These are phyloP conservation scores for Clarias magur DNA, from an alignment of 2,113 vertebrate species.

Conservation along the genomic window DNA sequence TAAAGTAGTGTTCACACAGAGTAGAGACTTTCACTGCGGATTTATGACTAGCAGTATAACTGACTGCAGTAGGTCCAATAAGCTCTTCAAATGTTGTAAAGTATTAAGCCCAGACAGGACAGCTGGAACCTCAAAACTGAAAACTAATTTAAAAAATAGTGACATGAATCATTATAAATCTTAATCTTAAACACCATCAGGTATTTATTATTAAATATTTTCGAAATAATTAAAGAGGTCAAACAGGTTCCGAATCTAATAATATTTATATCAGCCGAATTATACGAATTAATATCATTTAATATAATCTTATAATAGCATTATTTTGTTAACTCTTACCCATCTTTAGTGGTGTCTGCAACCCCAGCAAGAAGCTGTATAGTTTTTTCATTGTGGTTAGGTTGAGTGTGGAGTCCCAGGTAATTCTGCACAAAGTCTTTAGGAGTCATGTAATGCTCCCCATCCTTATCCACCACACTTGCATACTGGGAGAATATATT, in stretches of 20 bases:
- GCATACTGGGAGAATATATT: constrained; percentile 76
- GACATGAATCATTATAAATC: constrained; percentile 12
- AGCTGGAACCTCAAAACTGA: background rate
- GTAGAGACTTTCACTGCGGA: constrained; percentile 5
- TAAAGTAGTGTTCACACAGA: constrained; percentile 19
- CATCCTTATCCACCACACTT: constrained; percentile 86
- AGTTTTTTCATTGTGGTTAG: constrained; percentile 88
- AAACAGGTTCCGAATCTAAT: background rate
- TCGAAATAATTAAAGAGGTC: background rate
- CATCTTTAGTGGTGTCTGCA: constrained; percentile 97
- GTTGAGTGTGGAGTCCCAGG: constrained; percentile 88
- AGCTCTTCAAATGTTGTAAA: constrained; percentile 17
- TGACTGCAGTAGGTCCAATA: constrained; percentile 11
- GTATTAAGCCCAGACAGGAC: constrained; percentile 1
- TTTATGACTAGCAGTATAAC: constrained; percentile 16
- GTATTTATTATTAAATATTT: background rate
- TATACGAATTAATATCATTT: too few species aligned
- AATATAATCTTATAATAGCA: background rate
- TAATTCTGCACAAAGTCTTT: constrained; percentile 93
- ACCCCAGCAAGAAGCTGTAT: constrained; percentile 94
- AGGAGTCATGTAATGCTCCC: constrained; percentile 93
- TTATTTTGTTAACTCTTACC: constrained; percentile 73
- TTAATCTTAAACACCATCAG: background rate
- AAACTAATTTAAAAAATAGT: background rate
- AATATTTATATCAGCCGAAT: background rate